Conservation (phyloP, 2,113 vertebrate genomes). For the chimpanzee (Pan troglodytes) region NHGRI_mPanTro3-v2.1_pri NC_072416.2:63850501-63851000, state of each 20-base stretch:
- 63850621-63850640: neutral
- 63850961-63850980: slow-evolving; percentile 47
- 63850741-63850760: neutral
- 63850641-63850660: neutral
- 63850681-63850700: neutral
- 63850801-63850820: neutral
- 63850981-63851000: neutral
- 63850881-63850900: neutral
- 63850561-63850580: neutral
- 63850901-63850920: slow-evolving; percentile 28
- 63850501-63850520: neutral
- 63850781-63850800: neutral
- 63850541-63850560: neutral
- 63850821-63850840: too few species aligned
- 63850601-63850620: neutral
- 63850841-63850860: neutral
- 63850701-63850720: neutral
- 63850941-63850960: slow-evolving; percentile 23
- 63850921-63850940: slow-evolving; percentile 51
- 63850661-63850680: neutral
- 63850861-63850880: neutral
- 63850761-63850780: neutral
- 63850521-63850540: neutral
- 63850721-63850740: neutral
- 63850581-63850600: neutral